Evolutionary conservation across 2,797 vertebrate genomes (phyloP).

Genomic region (Schizopygopsis malacanthus): DNA sequence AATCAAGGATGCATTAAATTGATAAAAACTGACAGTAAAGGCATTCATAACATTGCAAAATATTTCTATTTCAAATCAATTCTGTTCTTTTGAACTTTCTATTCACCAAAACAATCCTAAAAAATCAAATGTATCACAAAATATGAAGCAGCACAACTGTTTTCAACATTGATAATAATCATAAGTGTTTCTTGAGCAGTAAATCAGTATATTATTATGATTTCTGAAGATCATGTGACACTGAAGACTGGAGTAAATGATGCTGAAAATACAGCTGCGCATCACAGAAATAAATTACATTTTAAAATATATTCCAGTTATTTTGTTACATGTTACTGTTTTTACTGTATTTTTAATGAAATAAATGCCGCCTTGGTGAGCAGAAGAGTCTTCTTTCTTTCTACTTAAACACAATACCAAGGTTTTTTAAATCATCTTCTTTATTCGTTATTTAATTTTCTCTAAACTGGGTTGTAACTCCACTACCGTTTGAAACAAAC

Average conservation of each 20-base stretch:
- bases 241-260: not conserved
- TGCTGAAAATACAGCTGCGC: not conserved
- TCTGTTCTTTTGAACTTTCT: not conserved
- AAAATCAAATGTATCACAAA: not conserved
- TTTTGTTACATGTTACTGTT: not conserved
- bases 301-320: not conserved
- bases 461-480: not conserved
- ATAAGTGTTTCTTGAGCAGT: too few relatives aligned
- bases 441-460: not conserved
- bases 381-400: not conserved
- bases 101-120: not conserved
- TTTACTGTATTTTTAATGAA: not conserved
- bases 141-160: too few relatives aligned
- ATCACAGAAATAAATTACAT: not conserved
- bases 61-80: not conserved
- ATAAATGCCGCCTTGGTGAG: not conserved
- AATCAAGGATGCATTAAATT: too few relatives aligned
- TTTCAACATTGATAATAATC: too few relatives aligned
- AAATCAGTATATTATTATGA: not conserved
- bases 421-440: not conserved
- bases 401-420: not conserved
- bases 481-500: not conserved
- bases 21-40: not conserved
- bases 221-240: not conserved
- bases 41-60: not conserved